Conservation (phyloP, 2,797 vertebrate genomes). For the Phaenicophaeus curvirostris region DNA sequence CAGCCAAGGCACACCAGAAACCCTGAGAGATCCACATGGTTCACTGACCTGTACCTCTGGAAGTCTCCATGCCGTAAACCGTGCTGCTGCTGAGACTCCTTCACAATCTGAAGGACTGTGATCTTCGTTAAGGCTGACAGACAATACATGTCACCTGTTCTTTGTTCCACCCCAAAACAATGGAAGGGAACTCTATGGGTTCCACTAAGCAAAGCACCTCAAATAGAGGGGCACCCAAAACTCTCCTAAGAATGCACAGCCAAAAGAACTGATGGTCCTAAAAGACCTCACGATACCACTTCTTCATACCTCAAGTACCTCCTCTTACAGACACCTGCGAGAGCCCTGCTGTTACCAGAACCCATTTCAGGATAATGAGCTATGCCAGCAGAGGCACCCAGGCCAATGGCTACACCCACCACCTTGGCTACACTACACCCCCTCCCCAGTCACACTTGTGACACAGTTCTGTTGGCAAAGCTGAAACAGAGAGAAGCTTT, state of each 20-base stretch:
- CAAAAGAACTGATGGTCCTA: not conserved
- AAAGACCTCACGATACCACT: not conserved
- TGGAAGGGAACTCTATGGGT: not conserved
- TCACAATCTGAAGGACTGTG: conserved; percentile 94
- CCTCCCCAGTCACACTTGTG: rapidly evolving
- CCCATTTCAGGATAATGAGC: not conserved
- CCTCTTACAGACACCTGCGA: rapidly evolving
- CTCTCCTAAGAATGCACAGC: not conserved
- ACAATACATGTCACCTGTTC: not conserved
- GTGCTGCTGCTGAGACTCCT: conserved; percentile 98
- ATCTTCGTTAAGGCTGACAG: conserved; percentile 76
- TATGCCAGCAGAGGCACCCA: not conserved
- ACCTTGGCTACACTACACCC: not conserved
- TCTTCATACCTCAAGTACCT: not conserved
- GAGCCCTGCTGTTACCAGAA: not conserved
- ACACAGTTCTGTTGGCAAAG: not conserved
- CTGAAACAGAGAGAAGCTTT: not conserved
- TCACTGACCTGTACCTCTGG: conserved; percentile 94
- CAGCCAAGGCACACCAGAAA: not conserved
- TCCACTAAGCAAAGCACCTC: not conserved
- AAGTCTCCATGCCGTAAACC: conserved; percentile 96
- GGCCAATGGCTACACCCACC: not conserved
- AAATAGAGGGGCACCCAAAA: not conserved
- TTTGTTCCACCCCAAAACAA: not conserved
- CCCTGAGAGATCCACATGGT: not conserved